These are phyloP conservation scores for Trichonephila inaurata DNA, from an alignment of 1,140 invertebrate genomes.

Conservation along the genomic window DNA sequence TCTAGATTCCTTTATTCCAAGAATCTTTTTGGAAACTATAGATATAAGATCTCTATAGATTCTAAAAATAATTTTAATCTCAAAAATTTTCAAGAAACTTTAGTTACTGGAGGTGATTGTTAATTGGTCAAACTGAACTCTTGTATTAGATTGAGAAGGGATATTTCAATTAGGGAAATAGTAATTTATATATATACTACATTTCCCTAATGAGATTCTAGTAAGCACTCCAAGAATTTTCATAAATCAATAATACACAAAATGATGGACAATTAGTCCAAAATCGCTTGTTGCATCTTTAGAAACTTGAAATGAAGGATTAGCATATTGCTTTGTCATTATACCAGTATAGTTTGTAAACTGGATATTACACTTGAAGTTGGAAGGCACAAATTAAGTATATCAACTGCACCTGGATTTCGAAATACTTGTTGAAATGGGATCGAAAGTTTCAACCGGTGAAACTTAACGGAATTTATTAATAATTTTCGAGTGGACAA, in stretches of 20 bases:
- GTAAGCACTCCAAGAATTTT: neutral
- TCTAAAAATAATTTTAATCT: too few relatives aligned
- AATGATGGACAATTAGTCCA: neutral
- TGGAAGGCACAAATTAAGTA: neutral
- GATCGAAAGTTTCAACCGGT: neutral
- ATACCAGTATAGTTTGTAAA: neutral
- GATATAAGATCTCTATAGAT: too few relatives aligned
- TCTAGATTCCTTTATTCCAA: too few relatives aligned
- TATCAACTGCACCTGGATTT: neutral
- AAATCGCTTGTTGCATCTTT: neutral
- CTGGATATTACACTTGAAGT: neutral
- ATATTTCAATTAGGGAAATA: too few relatives aligned
- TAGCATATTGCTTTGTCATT: neutral
- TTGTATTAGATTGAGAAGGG: too few relatives aligned
- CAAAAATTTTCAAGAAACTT: too few relatives aligned
- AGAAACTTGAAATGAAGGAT: neutral
- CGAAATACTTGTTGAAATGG: neutral
- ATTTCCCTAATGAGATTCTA: too few relatives aligned
- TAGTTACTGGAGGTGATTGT: too few relatives aligned
- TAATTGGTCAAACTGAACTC: too few relatives aligned
- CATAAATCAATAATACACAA: neutral
- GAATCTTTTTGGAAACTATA: too few relatives aligned
- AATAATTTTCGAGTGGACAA: neutral
- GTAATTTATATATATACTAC: too few relatives aligned
- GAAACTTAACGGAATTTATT: neutral